Evolutionary conservation across 1,140 invertebrate species (phyloP), one percentile per base, ranked within the genome.

Genomic region (Drosophila lowei): DNA sequence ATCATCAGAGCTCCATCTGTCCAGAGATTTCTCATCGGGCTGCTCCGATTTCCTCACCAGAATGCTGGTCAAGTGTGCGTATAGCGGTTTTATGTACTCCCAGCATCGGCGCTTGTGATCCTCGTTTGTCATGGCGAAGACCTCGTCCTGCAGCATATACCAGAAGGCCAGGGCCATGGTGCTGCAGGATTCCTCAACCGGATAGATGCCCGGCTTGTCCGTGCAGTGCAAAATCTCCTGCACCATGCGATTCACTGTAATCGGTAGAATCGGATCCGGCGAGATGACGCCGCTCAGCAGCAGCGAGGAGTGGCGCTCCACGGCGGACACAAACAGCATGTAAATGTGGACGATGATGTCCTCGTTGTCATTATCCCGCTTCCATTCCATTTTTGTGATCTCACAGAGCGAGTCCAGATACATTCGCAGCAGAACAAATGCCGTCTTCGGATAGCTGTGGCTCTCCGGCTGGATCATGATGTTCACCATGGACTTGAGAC

Each of bases 151-250:
- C 34, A 98, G 92, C 48, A 95, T 95, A 90, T 96, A 98, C 97
- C 97, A 99, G 91, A 98, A 97, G 1, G 95, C 95, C 91, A 98
- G 95, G 0, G 97, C 94, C 70, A 97, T 93, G 48, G 95, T 95
- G 88, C 96, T 97, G 53, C 95, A 94, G 0, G 93, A 95, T 92
- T 98, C 97, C 83, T 98, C 95, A 2, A 95, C 93, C 0, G 97
- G 97, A 92, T 96, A 98, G 59, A 95, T 93, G 0, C 97, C 96
- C 13, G 95, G 95, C 60, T 96, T 93, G 59, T 94, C 94, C 13
- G 96, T 95, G 85, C 96, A 97, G 52, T 94, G 93, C 30, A 98
- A 89, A 28, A 93, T 92, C 48, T 92, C 92, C 60, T 92, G 90
- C 5, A 94, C 92, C 41, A 93, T 83, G 63, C 92, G 90, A 46